These are phyloP conservation scores for Heliconius hermathena DNA, from an alignment of 1,140 invertebrate species.

Conservation along the genomic window DNA sequence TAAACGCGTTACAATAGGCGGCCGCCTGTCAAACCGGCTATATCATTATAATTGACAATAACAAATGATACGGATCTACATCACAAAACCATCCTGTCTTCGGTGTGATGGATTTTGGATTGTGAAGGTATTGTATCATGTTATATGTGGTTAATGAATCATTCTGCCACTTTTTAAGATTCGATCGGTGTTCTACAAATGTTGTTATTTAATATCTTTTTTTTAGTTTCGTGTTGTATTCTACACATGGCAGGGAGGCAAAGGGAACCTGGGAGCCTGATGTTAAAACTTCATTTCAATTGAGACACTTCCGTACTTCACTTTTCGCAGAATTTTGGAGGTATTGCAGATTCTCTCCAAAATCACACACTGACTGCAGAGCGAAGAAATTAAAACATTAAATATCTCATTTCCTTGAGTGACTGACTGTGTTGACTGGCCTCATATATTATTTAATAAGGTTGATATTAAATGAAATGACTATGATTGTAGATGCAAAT, in stretches of 20 bases:
- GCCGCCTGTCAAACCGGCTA: conserved; percentile 49
- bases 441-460: too few species aligned
- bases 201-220: background rate
- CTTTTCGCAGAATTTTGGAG: too few species aligned
- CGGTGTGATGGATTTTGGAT: conserved; percentile 56
- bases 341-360: too few species aligned
- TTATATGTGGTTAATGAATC: conserved; percentile 47
- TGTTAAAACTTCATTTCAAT: background rate
- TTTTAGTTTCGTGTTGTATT: background rate
- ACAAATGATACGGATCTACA: conserved; percentile 68
- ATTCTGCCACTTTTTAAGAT: conserved; percentile 29
- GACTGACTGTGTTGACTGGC: too few species aligned
- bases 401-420: too few species aligned
- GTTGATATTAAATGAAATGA: too few species aligned
- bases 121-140: conserved; percentile 45
- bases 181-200: conserved; percentile 9
- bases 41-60: conserved; percentile 76
- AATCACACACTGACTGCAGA: too few species aligned
- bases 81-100: conserved; percentile 57
- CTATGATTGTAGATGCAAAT: too few species aligned
- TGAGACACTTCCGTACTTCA: too few species aligned
- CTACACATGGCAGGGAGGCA: background rate
- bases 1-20: conserved; percentile 30
- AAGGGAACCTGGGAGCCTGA: background rate
- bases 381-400: too few species aligned